phyloP scores from a whole-genome alignment of 2,888 invertebrate genomes.

The Crocallis elinguaria region DNA sequence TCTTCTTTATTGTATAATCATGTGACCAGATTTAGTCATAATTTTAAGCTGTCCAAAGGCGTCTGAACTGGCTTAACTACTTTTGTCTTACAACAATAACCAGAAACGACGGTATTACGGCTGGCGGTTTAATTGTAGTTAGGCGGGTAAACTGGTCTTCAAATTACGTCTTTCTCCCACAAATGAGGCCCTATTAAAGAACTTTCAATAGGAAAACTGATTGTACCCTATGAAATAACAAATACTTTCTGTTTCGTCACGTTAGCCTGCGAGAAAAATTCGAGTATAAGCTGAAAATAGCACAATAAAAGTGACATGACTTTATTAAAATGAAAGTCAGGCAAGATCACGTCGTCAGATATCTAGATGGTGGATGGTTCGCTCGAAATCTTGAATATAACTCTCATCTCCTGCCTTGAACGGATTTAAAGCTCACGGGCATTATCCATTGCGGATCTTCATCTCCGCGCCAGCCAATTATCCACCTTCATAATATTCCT shows the following conservation, averaged over 20 bases:
- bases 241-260: not conserved
- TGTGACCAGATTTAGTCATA: too few relatives aligned
- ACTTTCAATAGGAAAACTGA: not conserved
- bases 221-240: not conserved
- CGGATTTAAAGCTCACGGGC: slow-evolving; percentile 9
- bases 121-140: too few relatives aligned
- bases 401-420: not conserved
- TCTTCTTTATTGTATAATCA: too few relatives aligned
- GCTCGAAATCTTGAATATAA: not conserved
- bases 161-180: too few relatives aligned
- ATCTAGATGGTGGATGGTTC: not conserved
- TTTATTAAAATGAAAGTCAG: slow-evolving; percentile 8
- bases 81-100: too few relatives aligned
- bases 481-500: slow-evolving; percentile 3
- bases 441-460: slow-evolving; percentile 3
- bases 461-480: slow-evolving; percentile 12
- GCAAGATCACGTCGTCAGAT: not conserved
- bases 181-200: too few relatives aligned
- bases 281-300: slow-evolving; percentile 1
- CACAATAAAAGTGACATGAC: not conserved
- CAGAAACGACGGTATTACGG: too few relatives aligned
- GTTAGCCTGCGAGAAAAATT: not conserved
- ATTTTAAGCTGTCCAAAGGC: too few relatives aligned
- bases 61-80: too few relatives aligned
- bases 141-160: too few relatives aligned